Evolutionary conservation across 2,797 vertebrate genomes (phyloP).

Genomic region (Adelosebastes latens): DNA sequence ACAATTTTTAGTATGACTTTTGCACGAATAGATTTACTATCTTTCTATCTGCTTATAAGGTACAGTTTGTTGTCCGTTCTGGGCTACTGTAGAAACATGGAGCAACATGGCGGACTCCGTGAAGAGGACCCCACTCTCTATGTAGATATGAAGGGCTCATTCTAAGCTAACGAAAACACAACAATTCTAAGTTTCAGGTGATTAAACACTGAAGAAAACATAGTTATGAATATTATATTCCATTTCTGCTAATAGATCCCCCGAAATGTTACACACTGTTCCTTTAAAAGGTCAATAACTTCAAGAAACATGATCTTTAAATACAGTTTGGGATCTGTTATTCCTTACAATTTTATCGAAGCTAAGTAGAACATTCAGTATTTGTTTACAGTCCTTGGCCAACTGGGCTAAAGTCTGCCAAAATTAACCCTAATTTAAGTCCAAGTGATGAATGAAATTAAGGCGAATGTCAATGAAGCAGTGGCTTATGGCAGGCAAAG

Average conservation of each 20-base stretch:
- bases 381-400: background rate
- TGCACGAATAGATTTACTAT: background rate
- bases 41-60: background rate
- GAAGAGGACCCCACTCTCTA: no score
- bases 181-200: no score
- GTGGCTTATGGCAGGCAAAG: background rate
- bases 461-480: background rate
- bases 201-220: no score
- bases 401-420: background rate
- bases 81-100: no score
- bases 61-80: background rate
- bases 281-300: no score
- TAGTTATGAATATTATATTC: no score
- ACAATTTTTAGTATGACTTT: background rate
- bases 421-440: background rate
- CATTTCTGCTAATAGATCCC: no score
- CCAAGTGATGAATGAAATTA: background rate
- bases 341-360: background rate
- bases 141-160: no score
- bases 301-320: background rate
- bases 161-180: no score
- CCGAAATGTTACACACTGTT: no score
- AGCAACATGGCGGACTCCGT: no score
- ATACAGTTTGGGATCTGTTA: background rate
- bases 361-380: background rate